A percentile compares a stretch with the other conserved stretches of the same genome.
phyloP scores from a whole-genome alignment of 2,113 vertebrate species.

The Xiphophorus couchianus region DNA sequence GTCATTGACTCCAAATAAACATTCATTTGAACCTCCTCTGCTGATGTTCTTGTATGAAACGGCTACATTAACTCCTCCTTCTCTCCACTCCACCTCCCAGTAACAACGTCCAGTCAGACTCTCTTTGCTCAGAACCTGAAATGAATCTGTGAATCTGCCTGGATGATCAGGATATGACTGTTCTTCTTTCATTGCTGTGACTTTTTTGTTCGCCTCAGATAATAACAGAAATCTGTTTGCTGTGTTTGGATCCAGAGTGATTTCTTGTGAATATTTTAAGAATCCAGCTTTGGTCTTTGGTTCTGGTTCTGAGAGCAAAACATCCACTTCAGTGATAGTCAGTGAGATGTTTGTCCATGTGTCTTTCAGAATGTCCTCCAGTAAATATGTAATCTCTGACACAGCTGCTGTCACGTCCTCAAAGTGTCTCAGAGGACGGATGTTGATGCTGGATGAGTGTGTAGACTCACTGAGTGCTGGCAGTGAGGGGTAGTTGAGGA shows the following conservation, averaged over 20 bases:
- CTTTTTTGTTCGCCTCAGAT: slow-evolving; percentile 19
- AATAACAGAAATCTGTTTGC: fast-evolving
- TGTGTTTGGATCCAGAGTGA: slow-evolving; percentile 28
- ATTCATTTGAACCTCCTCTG: background rate
- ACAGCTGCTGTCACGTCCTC: too few relatives aligned
- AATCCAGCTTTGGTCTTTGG: slow-evolving; percentile 1
- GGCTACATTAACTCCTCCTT: fast-evolving
- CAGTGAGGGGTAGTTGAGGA: too few relatives aligned
- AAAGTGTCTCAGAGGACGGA: too few relatives aligned
- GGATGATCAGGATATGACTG: background rate
- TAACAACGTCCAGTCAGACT: slow-evolving; percentile 18
- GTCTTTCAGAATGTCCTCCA: too few relatives aligned
- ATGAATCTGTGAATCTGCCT: background rate
- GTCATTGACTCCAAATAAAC: slow-evolving; percentile 8
- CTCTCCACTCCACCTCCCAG: slow-evolving; percentile 36
- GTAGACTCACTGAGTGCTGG: too few relatives aligned
- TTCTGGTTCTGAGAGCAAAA: background rate
- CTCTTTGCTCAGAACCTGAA: slow-evolving; percentile 20
- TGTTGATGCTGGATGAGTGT: too few relatives aligned
- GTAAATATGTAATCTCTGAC: too few relatives aligned
- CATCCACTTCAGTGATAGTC: background rate
- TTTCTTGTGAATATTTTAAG: background rate
- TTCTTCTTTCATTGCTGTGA: fast-evolving
- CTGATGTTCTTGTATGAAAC: slow-evolving; percentile 1
- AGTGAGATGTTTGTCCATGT: background rate